phyloP scores from a whole-genome alignment of 2,888 invertebrate genomes.

The Lasius fuliginosus region DNA sequence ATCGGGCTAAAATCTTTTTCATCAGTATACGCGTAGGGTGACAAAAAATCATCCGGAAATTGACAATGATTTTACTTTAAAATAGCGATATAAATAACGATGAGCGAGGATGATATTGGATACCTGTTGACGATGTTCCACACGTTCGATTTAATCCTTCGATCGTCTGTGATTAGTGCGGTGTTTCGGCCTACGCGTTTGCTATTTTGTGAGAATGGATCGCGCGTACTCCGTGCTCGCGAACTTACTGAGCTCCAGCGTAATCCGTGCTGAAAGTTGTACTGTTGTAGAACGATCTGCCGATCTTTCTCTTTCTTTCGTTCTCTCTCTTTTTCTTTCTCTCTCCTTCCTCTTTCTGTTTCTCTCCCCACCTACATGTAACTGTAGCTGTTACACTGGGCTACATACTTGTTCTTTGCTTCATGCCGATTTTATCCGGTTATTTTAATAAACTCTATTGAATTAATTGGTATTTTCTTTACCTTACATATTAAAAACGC shows the following conservation, averaged over 20 bases:
- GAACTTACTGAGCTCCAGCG: conserved; percentile 79
- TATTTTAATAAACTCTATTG: conserved; percentile 4
- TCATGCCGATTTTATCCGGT: neutral
- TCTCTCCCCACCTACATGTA: conserved; percentile 59
- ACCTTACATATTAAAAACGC: neutral
- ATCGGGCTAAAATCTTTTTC: neutral
- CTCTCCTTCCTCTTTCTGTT: conserved; percentile 51
- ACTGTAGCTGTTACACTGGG: neutral
- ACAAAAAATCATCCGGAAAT: neutral
- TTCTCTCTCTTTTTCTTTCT: neutral
- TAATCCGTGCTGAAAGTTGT: conserved; percentile 71
- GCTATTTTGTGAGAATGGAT: conserved; percentile 57
- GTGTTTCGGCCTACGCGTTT: neutral
- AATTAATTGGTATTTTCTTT: neutral
- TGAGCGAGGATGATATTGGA: neutral
- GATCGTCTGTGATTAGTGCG: neutral
- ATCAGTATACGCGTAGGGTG: neutral
- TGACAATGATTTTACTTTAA: neutral
- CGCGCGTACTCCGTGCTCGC: conserved; percentile 68
- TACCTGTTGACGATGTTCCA: conserved; percentile 26
- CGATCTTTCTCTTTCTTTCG: conserved; percentile 61
- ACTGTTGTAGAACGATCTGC: conserved; percentile 65
- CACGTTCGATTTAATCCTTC: neutral
- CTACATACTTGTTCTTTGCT: conserved; percentile 53
- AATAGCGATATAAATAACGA: neutral